Evolutionary conservation across 2,888 invertebrate genomes (phyloP).

Genomic region (Lordiphosa fenestrarum): DNA sequence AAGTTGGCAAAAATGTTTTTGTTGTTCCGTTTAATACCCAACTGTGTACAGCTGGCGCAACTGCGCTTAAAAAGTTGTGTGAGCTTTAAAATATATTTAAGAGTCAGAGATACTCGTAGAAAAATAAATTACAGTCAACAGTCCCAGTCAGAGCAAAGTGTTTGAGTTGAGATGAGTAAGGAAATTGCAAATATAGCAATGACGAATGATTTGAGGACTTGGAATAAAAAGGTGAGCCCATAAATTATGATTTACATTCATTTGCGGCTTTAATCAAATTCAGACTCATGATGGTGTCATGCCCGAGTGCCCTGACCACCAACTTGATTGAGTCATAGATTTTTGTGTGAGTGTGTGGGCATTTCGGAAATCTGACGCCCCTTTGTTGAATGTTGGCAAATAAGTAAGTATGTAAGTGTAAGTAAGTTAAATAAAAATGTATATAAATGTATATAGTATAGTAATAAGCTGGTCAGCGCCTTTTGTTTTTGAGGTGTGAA

Average conservation of each 20-base stretch:
- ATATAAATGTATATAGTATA: neutral
- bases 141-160: slow-evolving; percentile 30
- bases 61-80: slow-evolving; percentile 42
- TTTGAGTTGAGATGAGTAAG: slow-evolving; percentile 39
- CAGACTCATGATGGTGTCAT: slow-evolving; percentile 26
- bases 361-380: slow-evolving; percentile 39
- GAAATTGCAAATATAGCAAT: slow-evolving; percentile 36
- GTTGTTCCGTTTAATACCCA: neutral
- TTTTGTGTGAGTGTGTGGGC: slow-evolving; percentile 5
- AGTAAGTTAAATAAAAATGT: slow-evolving; percentile 5
- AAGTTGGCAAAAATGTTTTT: slow-evolving; percentile 40
- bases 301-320: slow-evolving; percentile 12
- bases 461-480: neutral
- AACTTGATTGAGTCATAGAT: slow-evolving; percentile 42
- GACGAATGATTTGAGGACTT: neutral
- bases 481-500: no score
- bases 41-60: slow-evolving; percentile 30
- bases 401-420: slow-evolving; percentile 23
- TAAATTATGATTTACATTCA: slow-evolving; percentile 30
- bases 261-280: slow-evolving; percentile 18
- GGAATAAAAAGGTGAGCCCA: neutral
- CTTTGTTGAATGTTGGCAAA: slow-evolving; percentile 17
- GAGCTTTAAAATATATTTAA: slow-evolving; percentile 34
- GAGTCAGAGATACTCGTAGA: neutral
- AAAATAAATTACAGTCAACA: slow-evolving; percentile 19